These are phyloP conservation scores for Allobates femoralis DNA, from an alignment of 2,797 vertebrate species.

Conservation along the genomic window DNA sequence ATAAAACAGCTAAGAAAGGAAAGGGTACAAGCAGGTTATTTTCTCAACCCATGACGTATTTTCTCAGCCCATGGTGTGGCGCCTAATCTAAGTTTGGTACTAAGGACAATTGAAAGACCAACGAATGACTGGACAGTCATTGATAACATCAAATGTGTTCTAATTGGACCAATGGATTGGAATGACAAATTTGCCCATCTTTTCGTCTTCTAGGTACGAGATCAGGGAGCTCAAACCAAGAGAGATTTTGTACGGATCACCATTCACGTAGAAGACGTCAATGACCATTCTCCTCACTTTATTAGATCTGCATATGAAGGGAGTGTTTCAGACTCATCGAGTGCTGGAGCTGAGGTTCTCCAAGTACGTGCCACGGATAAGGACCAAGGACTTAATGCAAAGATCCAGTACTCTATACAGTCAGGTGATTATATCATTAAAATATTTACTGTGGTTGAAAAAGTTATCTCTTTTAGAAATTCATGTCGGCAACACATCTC, in stretches of 20 bases:
- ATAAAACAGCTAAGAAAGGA: not conserved
- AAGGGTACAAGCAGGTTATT: not conserved
- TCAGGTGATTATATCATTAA: conserved; percentile 80
- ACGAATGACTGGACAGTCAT: not conserved
- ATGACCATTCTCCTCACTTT: conserved; percentile 89
- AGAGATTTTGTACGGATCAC: conserved; percentile 89
- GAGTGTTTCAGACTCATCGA: conserved; percentile 77
- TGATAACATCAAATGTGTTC: not conserved
- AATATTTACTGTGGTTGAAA: not conserved
- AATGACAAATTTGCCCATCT: not conserved
- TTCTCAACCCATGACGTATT: not conserved
- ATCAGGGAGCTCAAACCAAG: conserved; percentile 94
- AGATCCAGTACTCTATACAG: conserved; percentile 88
- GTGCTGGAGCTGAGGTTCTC: conserved; percentile 81
- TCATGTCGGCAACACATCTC: too few relatives aligned
- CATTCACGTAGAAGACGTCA: conserved; percentile 86
- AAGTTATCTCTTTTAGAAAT: too few relatives aligned
- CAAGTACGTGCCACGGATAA: conserved; percentile 89
- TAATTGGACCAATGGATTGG: not conserved
- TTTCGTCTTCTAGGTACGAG: conserved; percentile 82
- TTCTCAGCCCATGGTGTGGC: not conserved
- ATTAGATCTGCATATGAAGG: conserved; percentile 83
- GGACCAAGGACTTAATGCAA: conserved; percentile 87
- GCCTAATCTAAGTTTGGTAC: not conserved
- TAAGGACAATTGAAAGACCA: not conserved